These are phyloP conservation scores for Montipora capricornis DNA, from an alignment of 64 coral and sea anemone species.

Conservation along the genomic window DNA sequence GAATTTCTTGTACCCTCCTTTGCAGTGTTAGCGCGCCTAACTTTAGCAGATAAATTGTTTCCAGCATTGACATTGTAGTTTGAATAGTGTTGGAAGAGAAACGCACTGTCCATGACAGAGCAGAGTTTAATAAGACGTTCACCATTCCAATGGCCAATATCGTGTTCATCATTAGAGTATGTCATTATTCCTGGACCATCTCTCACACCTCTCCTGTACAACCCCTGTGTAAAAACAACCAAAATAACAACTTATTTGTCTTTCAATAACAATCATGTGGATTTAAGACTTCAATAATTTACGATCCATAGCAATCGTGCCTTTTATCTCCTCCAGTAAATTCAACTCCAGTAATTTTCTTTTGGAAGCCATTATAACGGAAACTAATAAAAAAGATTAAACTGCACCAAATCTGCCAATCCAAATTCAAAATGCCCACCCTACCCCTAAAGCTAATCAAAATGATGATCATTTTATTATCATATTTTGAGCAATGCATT, in stretches of 20 bases:
- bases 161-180: slow-evolving; percentile 76
- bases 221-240: slow-evolving; percentile 65
- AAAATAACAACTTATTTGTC: background rate
- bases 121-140: slow-evolving; percentile 91
- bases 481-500: no score
- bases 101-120: slow-evolving; percentile 97
- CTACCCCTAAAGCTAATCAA: no score
- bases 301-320: no score
- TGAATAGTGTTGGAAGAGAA: slow-evolving; percentile 96
- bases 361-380: no score
- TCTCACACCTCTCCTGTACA: slow-evolving; percentile 79
- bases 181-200: slow-evolving; percentile 89
- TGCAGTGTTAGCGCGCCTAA: slow-evolving; percentile 84
- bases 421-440: no score
- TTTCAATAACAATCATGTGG: no score
- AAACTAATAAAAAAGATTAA: no score
- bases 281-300: no score
- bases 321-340: no score
- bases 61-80: slow-evolving; percentile 98
- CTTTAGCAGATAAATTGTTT: slow-evolving; percentile 75
- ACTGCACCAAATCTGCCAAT: no score
- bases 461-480: no score
- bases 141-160: slow-evolving; percentile 90
- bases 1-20: slow-evolving; percentile 64
- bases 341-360: no score